Conservation (phyloP, 2,888 invertebrate genomes). For the Eristalinus aeneus region DNA sequence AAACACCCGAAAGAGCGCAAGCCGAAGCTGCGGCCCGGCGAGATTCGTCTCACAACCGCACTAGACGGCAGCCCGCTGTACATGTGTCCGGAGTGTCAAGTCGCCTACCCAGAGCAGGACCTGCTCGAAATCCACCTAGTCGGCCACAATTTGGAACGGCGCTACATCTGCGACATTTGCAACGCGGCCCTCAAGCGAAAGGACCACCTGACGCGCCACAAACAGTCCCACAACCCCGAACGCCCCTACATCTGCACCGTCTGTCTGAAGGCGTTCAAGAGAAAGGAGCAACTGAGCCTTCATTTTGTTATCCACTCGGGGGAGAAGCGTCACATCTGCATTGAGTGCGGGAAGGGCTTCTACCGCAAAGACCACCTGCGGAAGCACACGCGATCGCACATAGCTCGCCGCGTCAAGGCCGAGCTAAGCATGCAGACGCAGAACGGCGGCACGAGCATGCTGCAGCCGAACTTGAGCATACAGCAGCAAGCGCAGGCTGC, state of each 20-base stretch:
- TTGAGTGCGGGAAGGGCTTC: constrained; percentile 93
- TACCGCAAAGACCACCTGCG: constrained; percentile 93
- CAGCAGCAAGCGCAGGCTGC: constrained; percentile 76
- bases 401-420: constrained; percentile 91
- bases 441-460: constrained; percentile 78
- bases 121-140: constrained; percentile 91
- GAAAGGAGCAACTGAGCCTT: constrained; percentile 92
- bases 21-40: constrained; percentile 90
- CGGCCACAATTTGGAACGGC: constrained; percentile 91
- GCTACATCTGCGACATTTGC: constrained; percentile 94
- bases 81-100: constrained; percentile 93
- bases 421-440: constrained; percentile 81
- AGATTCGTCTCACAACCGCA: constrained; percentile 90
- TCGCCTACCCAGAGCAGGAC: constrained; percentile 93
- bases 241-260: constrained; percentile 93
- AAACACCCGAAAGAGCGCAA: constrained; percentile 88
- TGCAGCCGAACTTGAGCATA: constrained; percentile 77
- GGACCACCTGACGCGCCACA: constrained; percentile 92
- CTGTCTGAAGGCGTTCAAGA: constrained; percentile 92
- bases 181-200: constrained; percentile 93
- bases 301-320: constrained; percentile 95
- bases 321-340: constrained; percentile 91
- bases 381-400: constrained; percentile 92
- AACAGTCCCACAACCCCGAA: constrained; percentile 94
- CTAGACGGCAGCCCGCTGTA: constrained; percentile 91